Base-by-base conservation (phyloP, 30 jellyfish, hydroid and myxozoan species). In the Turritopsis dohrnii region DNA sequence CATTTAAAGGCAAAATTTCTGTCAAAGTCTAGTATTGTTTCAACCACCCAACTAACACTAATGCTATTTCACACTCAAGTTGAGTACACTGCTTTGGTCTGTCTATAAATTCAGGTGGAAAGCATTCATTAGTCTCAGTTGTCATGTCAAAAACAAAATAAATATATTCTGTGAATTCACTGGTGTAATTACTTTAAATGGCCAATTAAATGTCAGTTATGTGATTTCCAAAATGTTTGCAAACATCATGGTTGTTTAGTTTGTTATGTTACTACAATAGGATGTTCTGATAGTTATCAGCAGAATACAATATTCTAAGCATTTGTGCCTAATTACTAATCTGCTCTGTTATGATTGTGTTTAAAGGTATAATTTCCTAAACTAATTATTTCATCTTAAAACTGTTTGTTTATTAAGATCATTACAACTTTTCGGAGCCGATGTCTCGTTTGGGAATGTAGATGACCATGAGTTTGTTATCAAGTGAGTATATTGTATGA, bases 361-460 rank as follows among this genome's bases (percentile, higher is more conserved):
- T 5, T 41, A 41, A 3, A 41, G 60, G 60, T 41, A 41, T 41
- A 41, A 41, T 41, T 13, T 41, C 60, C 13, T 41, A 41, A 41
- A 41, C 60, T 41, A 41, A 41, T 41, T 41, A 13, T 13, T 41
- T 41, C 60, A 41, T 41, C 13, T 41, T 41, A 41, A 41, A 41
- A 41, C 13, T 5, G 60, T n/a, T 1, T 53, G 53, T 71, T 29
- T 73, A 75, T 81, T 54, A 31, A 90, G 97, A 66, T 25, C 74
- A 17, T 76, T 90, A 8, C 81, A 69, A 20, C 85, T 90, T 69
- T 88, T 79, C 28, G 97, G 93, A 21, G 97, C 97, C 24, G 86
- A 84, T 25, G 76, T 90, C 27, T 90, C 93, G 26, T 90, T 81
- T 90, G 97, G 88, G 72, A 90, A 83, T 77, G 71, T 95, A 13